Evolutionary conservation across 2,113 vertebrate species (phyloP), one percentile per base, ranked within the genome.

Genomic region (Pelusios castaneus): DNA sequence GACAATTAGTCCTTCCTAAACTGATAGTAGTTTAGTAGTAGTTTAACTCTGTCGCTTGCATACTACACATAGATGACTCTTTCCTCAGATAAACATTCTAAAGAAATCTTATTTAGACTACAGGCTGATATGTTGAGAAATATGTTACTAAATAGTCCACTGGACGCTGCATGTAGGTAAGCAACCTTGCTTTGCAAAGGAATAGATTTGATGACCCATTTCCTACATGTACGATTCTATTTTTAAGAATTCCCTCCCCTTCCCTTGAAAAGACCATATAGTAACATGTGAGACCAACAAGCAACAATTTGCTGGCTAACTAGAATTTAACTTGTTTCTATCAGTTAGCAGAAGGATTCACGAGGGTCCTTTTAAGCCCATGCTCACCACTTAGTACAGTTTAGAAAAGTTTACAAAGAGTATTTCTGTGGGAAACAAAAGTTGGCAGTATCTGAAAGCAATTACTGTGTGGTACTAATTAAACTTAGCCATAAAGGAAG

Each of bases 391-490:
- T 85, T 14, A 80, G 52, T 5, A 12, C 81, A 49, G 78, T 89
- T 85, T 63, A 90, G 77, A 81, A 38, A 70, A 70, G 63, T 70
- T 70, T 38, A 70, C 63, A 38, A 92, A 85, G 5, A 6, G 2
- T 19, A 63, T 84, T 91, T 95, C 93, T 88, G 34, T 70, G 19
- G 38, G 19, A 89, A 93, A 55, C 88, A 81, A 43, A 93, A 95
- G 91, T 52, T 84, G 76, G 80, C 0, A 3, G 91, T 82, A 95
- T 95, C 91, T 91, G 89, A 83, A 56, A 84, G 73, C 3, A 93
- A 95, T 95, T 96, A 89, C 76, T 88, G 93, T 92, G 88, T 87
- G 93, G 94, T 52, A 94, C 47, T 85, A 73, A 63, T 87, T 81
- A 90, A 76, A 90, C 82, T 49, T 79, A 84, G 25, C 76, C 49